These are phyloP conservation scores for Drosophila nigrodunni DNA, from an alignment of 1,140 invertebrate genomes.

Conservation along the genomic window DNA sequence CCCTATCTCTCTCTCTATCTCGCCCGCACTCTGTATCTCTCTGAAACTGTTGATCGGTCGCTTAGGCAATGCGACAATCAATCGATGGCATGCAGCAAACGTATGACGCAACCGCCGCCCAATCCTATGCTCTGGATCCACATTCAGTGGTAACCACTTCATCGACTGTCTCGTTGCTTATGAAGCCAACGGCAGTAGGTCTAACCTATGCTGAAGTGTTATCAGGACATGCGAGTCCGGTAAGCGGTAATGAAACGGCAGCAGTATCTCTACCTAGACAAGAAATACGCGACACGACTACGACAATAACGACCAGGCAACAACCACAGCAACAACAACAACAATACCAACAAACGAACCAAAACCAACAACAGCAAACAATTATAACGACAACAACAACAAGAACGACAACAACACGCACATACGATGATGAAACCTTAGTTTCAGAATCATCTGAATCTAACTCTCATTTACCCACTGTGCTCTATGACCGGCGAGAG, in stretches of 20 bases:
- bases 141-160: slow-evolving; percentile 87
- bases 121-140: slow-evolving; percentile 90
- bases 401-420: slow-evolving; percentile 55
- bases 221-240: slow-evolving; percentile 83
- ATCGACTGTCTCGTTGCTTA: slow-evolving; percentile 80
- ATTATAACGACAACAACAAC: slow-evolving; percentile 48
- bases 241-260: slow-evolving; percentile 72
- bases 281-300: slow-evolving; percentile 48
- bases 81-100: slow-evolving; percentile 88
- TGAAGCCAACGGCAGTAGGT: slow-evolving; percentile 84
- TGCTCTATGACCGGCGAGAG: slow-evolving; percentile 39
- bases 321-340: slow-evolving; percentile 29
- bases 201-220: slow-evolving; percentile 85
- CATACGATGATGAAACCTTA: slow-evolving; percentile 38
- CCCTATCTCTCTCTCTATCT: slow-evolving; percentile 74
- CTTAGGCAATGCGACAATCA: slow-evolving; percentile 88
- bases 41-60: slow-evolving; percentile 44
- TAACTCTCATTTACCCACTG: slow-evolving; percentile 32
- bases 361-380: slow-evolving; percentile 25
- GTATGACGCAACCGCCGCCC: slow-evolving; percentile 88
- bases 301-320: slow-evolving; percentile 21
- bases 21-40: slow-evolving; percentile 55
- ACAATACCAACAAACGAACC: slow-evolving; percentile 24
- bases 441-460: slow-evolving; percentile 16
- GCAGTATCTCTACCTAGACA: slow-evolving; percentile 47